Base-by-base conservation (phyloP, 2,797 vertebrate genomes). In the Tolypeutes matacus region DNA sequence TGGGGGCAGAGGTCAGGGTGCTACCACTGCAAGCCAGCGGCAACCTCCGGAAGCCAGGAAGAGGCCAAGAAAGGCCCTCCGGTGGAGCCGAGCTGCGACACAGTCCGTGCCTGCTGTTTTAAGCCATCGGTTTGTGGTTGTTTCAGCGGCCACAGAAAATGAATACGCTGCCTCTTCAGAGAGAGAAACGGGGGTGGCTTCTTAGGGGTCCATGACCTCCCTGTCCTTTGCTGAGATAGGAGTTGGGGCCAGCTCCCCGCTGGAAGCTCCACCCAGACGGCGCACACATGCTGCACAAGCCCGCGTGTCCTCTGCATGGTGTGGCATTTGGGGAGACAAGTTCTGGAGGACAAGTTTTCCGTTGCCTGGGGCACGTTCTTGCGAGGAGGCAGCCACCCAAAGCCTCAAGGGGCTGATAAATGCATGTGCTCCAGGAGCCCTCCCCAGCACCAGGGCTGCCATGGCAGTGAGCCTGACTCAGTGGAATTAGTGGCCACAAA, bases 11-110 rank as follows among this genome's bases (percentile, higher is more conserved):
- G 6, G 20, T 3, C 7, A 9, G 5, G 2, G 42, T 12, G 18
- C 29, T 2, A 0, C 0, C 11, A 12, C 1, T 1, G 0, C 3
- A 90, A 77, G 51, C 27, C 5, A 10, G 8, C 2, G 18, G 69
- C 6, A 1, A n/a, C 62, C 23, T 23, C 42, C 5, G 6, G n/a
- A 21, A 76, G 14, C 0, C 0, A 21, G 58, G 39, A 25, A 31
- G 58, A 17, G 11, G 27, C 3, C 13, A 15, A 14, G 67, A 29
- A 46, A 36, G 46, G 9, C 10, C 5, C 18, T 34, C 13, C 6
- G 27, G 2, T 4, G 7, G 20, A 69, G 9, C 0, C 14, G 75
- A 29, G 42, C 29, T 5, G 3, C 17, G 13, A 39, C 7, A 20
- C 7, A 27, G 69, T 69, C 18, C 5, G 21, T 34, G 39, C 58